Conservation (phyloP, 2,888 invertebrate genomes). For the Polyploca ridens region DNA sequence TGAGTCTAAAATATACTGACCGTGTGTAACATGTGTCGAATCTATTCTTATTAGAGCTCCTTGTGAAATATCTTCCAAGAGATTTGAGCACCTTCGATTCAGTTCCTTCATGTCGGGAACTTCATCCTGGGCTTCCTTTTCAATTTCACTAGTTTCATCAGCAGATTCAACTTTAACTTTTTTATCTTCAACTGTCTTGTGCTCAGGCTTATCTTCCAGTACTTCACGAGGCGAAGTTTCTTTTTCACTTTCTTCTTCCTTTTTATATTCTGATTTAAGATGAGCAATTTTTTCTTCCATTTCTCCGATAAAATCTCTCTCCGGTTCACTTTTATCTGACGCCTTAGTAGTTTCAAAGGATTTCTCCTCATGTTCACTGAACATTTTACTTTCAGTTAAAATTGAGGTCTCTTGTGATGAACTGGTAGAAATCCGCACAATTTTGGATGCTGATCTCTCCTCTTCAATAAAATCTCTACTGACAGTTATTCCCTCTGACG, state of each 20-base stretch:
- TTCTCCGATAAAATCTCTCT: conserved; percentile 60
- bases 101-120: conserved; percentile 77
- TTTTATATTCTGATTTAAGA: conserved; percentile 56
- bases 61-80: conserved; percentile 80
- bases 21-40: conserved; percentile 77
- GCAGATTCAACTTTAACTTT: conserved; percentile 27
- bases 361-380: conserved; percentile 71
- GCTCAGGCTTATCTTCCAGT: conserved; percentile 33
- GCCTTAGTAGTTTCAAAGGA: conserved; percentile 55
- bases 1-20: conserved; percentile 46
- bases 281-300: conserved; percentile 61
- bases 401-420: conserved; percentile 76
- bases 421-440: conserved; percentile 62
- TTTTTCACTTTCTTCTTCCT: conserved; percentile 50
- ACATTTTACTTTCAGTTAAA: conserved; percentile 72
- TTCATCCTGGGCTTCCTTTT: conserved; percentile 51
- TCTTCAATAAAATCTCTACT: conserved; percentile 74
- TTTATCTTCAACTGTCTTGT: conserved; percentile 36
- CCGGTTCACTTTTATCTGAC: conserved; percentile 53
- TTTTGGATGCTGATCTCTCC: conserved; percentile 66
- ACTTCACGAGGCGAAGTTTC: conserved; percentile 21
- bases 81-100: conserved; percentile 79
- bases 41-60: conserved; percentile 79
- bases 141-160: conserved; percentile 12
- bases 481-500: conserved; percentile 69